These are phyloP conservation scores for Platyscapa corneri DNA, from an alignment of 1,140 invertebrate genomes.

Conservation along the genomic window DNA sequence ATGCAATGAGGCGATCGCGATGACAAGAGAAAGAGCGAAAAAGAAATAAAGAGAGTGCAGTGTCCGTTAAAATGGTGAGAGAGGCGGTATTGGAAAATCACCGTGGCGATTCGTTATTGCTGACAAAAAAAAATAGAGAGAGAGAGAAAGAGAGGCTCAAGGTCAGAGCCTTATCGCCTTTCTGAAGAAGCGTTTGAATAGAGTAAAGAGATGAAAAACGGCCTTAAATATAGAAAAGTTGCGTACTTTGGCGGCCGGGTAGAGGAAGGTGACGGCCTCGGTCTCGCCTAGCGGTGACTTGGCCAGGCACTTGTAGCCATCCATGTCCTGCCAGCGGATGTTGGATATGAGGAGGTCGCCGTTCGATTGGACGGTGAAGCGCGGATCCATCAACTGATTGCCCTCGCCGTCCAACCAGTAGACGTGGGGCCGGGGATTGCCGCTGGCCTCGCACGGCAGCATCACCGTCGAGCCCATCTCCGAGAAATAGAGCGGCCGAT, in stretches of 20 bases:
- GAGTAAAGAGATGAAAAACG: conserved; percentile 39
- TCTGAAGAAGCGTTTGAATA: conserved; percentile 49
- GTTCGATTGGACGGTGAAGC: conserved; percentile 77
- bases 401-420: conserved; percentile 81
- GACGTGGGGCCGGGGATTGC: conserved; percentile 78
- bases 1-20: conserved; percentile 36
- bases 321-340: conserved; percentile 87
- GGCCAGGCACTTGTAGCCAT: conserved; percentile 83
- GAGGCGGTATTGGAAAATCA: neutral
- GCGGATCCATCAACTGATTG: conserved; percentile 72
- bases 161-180: conserved; percentile 46
- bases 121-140: neutral
- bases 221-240: conserved; percentile 52
- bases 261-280: conserved; percentile 82
- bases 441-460: conserved; percentile 82
- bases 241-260: conserved; percentile 79
- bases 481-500: conserved; percentile 65
- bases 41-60: neutral
- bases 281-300: conserved; percentile 81
- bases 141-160: conserved; percentile 16
- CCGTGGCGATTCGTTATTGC: too few relatives aligned
- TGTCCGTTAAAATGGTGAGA: neutral
- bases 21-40: conserved; percentile 35
- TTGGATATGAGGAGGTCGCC: conserved; percentile 84
- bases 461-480: conserved; percentile 78